Evolutionary conservation across 2,888 invertebrate genomes (phyloP), one percentile per base, ranked within the genome.

Genomic region (Tetranychus piercei): DNA sequence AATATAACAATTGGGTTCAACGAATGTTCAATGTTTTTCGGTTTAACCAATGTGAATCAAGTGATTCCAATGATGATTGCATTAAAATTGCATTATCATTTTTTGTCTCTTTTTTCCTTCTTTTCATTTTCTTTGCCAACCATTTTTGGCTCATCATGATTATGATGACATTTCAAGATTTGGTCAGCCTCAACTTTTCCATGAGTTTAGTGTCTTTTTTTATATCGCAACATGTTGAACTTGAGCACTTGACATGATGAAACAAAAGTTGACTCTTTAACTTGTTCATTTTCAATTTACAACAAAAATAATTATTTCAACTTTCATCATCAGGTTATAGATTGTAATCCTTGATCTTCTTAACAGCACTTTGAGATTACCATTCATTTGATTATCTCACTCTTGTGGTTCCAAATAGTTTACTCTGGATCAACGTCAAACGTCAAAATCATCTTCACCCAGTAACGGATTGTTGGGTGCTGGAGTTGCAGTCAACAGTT

Each of bases 361-460:
- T 34, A 34, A 34, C 34, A 34, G 34, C 34, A 34, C 34, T 34
- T 34, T 34, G 34, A 34, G 34, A 34, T 34, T 34, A 34, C 34
- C 34, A 34, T 34, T 34, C 55, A 15, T 55, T 55, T 55, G 55
- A 55, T 55, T 55, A 15, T 9, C 15, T 55, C 55, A 55, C 15
- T 7, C 9, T 55, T 55, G 3, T 34, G 34, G 34, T 34, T 34
- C 4, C 66, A 66, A n/a, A 34, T 34, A 34, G 34, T n/a, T n/a
- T n/a, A n/a, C n/a, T n/a, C n/a, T n/a, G n/a, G n/a, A 9, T 22
- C 67, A 67, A 9, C 20, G 9, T 69, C 22, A 69, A 23, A 69
- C 34, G 22, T 69, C 69, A n/a, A 69, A 69, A 69, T 69, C 69
- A 69, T 69, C 69, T 69, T 69, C 69, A 69, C n/a, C 22, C 6